Percentiles rank a stretch among this genome's conserved stretches.
Evolutionary conservation across 2,797 vertebrate species (phyloP).

Genomic region (Muscicapa comitata): DNA sequence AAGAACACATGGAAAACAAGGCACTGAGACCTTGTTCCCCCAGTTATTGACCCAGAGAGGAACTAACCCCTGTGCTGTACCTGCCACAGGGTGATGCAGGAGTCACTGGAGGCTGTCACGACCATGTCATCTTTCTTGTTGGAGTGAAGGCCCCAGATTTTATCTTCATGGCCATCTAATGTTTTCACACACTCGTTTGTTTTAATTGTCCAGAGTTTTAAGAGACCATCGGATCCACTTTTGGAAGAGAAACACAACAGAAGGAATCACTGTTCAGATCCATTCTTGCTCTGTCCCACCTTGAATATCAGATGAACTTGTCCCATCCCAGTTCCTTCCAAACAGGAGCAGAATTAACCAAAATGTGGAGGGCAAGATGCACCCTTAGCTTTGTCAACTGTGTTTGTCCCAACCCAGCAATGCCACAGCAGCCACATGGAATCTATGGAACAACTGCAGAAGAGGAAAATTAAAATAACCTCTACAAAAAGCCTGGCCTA

Average conservation of each 20-base stretch:
- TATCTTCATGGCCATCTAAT: conserved; percentile 89
- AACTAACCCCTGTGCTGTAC: conserved; percentile 42
- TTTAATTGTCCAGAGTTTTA: conserved; percentile 98
- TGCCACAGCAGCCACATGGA: not conserved
- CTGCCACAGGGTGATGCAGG: conserved; percentile 88
- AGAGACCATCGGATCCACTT: conserved; percentile 91
- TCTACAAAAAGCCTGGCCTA: not conserved
- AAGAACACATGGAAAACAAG: rapidly evolving
- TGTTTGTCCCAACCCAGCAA: not conserved
- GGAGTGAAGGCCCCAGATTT: conserved; percentile 94
- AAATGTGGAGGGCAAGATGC: not conserved
- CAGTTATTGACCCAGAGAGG: not conserved
- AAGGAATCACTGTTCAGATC: not conserved
- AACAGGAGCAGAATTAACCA: not conserved
- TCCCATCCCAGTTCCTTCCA: not conserved
- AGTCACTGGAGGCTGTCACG: conserved; percentile 89
- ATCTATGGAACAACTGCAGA: not conserved
- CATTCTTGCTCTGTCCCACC: not conserved
- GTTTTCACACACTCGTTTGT: conserved; percentile 94
- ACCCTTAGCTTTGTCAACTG: not conserved
- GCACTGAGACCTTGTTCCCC: not conserved
- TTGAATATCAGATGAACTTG: not conserved
- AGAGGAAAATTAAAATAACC: not conserved
- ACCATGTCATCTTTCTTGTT: conserved; percentile 82
- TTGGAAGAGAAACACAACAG: not conserved